Base-by-base conservation (phyloP, 2,113 vertebrate species). In the Serinus canaria region DNA sequence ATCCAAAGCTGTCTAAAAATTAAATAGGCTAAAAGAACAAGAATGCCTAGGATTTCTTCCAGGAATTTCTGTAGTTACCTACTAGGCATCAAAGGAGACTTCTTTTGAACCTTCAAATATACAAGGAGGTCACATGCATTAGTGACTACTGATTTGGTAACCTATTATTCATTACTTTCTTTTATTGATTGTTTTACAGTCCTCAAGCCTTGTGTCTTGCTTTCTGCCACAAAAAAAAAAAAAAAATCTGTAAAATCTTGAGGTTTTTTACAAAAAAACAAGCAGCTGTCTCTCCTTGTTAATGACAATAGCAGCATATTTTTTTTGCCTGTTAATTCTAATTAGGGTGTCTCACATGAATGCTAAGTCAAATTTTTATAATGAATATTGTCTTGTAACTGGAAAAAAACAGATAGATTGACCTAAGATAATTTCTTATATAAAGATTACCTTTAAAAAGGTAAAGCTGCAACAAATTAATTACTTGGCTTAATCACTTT, bases 21-120 rank as follows among this genome's bases (percentile, higher is more conserved):
- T 96, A 96, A 97, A 97, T 96, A 96, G 95, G 86, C 92, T 95
- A 96, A 96, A 97, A 96, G 95, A 96, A 96, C 85, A 96, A 96
- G 94, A 93, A 96, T 96, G 88, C 93, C 92, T 84, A 96, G 90
- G 92, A 96, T 96, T 96, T 95, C 96, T 97, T 96, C 92, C 83
- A 94, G 93, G 92, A 95, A 94, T 93, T 95, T 97, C 95, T 90
- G 88, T 95, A 95, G 93, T 94, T 95, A 86, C 90, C 90, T 88
- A 87, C 92, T 81, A 96, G 94, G 90, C 60, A 95, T 96, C 94
- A 97, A 96, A 96, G 73, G 92, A 91, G 80, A 39, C 82, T 95
- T 95, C 90, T 95, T 96, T 95, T 97, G 88, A 95, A 97, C 90
- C 88, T 95, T 97, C 95, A 96, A 93, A 96, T 96, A 95, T 91